Percentiles rank a stretch among this genome's conserved stretches.
These are phyloP conservation scores for Pelvicachromis taeniatus DNA, from an alignment of 2,113 vertebrate genomes.

Conservation along the genomic window DNA sequence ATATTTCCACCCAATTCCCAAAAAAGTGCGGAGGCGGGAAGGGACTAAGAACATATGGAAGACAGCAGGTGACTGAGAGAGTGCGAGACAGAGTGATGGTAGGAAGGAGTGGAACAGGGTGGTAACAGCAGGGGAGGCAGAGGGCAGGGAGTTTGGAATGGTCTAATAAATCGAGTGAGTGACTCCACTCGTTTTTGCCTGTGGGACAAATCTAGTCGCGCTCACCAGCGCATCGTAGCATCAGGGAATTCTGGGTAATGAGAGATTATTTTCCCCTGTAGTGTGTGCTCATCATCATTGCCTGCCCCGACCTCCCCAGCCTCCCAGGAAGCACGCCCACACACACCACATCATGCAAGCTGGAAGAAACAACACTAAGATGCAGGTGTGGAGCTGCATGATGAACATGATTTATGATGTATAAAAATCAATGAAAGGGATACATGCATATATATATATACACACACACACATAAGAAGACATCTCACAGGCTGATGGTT, in stretches of 20 bases:
- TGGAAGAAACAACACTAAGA: neutral
- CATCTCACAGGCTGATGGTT: neutral
- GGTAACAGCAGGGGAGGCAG: constrained; percentile 36
- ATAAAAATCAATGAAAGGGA: neutral
- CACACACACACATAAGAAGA: neutral
- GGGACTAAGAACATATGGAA: constrained; percentile 46
- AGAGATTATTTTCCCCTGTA: constrained; percentile 74
- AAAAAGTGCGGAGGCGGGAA: neutral
- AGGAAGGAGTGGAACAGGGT: neutral
- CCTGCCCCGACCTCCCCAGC: constrained; percentile 1
- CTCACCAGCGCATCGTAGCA: constrained; percentile 47
- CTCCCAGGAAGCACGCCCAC: neutral
- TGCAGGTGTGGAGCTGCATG: constrained; percentile 7
- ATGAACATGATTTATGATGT: neutral
- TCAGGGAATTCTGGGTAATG: constrained; percentile 71
- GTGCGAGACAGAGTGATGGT: neutral
- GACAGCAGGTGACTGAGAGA: constrained; percentile 31
- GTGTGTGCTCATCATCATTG: constrained; percentile 64
- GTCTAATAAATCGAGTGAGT: constrained; percentile 77
- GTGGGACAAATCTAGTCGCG: constrained; percentile 64
- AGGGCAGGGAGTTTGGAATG: constrained; percentile 32
- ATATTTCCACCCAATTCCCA: neutral
- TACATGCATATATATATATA: neutral
- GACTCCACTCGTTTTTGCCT: constrained; percentile 67
- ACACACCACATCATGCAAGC: neutral